Evolutionary conservation across 64 coral and sea anemone species (phyloP), one percentile per base, ranked within the genome.

Genomic region (Hydrozoanthus tunicans): DNA sequence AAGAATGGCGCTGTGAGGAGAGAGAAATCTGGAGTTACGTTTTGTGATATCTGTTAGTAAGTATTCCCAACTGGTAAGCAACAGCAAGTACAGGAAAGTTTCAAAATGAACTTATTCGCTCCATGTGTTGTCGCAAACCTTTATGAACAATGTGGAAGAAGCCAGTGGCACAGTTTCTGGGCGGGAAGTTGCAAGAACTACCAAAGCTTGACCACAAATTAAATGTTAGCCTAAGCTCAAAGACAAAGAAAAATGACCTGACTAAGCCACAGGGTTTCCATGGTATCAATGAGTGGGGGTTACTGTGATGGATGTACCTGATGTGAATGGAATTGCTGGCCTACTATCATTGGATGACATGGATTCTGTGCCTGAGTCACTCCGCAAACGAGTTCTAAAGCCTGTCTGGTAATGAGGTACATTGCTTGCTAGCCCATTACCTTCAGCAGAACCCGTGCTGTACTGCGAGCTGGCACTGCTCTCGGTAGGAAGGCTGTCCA

Each of bases 361-460:
- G 82, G 95, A 96, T 63, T 94, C 95, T 70, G 83, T 90, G 79
- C 95, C 95, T 17, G 92, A 96, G 81, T 91, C 95, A 86, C 89
- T 94, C 89, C 89, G 32, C 77, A 94, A 57, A 54, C 77, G 89
- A 75, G 92, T 81, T 82, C 82, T 96, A 92, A 82, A 91, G 17
- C 57, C 69, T 75, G 55, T 51, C 70, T 88, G 84, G 84, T 88
- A 88, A 74, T 70, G 64, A 17, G 82, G 82, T 56, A 70, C 51
- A 85, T 56, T 71, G 82, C 64, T 85, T 57, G 64, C 57, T 56
- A 56, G 82, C 10, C 88, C 91, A 93, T 96, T 96, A 96, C 95
- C 95, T 96, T 96, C 95, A 81, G 80, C 77, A 73, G 90, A 81
- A 62, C 90, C 93, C 51, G 91, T 81, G 43, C 95, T 96, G 83